Evolutionary conservation across 1,140 invertebrate genomes (phyloP).

Genomic region (Hypothenemus hampei): DNA sequence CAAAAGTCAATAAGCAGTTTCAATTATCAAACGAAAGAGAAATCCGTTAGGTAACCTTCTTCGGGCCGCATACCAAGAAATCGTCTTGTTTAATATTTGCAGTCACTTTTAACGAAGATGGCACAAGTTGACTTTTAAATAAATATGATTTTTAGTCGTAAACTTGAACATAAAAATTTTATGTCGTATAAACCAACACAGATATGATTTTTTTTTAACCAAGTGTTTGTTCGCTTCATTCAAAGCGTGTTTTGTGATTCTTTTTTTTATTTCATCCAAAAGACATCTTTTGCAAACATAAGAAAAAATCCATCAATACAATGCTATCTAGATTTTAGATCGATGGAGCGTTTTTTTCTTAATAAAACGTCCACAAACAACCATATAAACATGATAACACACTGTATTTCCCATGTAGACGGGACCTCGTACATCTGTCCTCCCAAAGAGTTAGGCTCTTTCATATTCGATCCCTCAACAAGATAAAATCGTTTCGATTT

Average conservation of each 20-base stretch:
- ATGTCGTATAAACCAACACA: no score
- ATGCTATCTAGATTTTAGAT: conserved; percentile 22
- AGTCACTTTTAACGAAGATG: conserved; percentile 10
- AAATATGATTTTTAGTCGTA: no score
- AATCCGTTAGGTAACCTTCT: conserved; percentile 23
- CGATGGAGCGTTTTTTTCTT: conserved; percentile 21
- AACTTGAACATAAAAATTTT: no score
- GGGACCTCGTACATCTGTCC: conserved; percentile 25
- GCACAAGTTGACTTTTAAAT: neutral
- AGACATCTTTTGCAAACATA: no score
- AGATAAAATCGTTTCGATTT: conserved; percentile 9
- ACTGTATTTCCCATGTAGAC: conserved; percentile 21
- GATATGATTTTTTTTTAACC: no score
- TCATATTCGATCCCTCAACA: conserved; percentile 21
- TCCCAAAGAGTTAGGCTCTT: conserved; percentile 15
- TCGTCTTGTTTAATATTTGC: conserved; percentile 13
- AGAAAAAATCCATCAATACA: no score
- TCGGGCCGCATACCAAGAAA: conserved; percentile 8
- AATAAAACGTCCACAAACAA: conserved; percentile 18
- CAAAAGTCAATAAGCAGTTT: conserved; percentile 9
- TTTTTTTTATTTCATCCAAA: no score
- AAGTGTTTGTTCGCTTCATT: no score
- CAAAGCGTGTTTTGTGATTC: no score
- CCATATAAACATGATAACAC: conserved; percentile 28
- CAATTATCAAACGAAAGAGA: conserved; percentile 25